Evolutionary conservation across 1,140 invertebrate species (phyloP).

Genomic region (Patella vulgata): DNA sequence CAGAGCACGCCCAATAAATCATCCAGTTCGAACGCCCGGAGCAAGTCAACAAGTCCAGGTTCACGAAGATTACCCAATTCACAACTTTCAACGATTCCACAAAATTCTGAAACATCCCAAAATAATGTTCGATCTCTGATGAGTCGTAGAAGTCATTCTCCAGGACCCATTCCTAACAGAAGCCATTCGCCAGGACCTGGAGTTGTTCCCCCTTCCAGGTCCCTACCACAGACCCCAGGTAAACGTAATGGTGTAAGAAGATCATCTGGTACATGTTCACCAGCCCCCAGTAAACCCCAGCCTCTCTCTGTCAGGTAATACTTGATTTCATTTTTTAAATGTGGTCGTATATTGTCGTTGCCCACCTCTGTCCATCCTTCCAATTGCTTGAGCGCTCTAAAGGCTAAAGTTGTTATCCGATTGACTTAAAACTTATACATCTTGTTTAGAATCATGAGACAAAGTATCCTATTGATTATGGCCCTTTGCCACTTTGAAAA

Average conservation of each 20-base stretch:
- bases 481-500: too few species aligned
- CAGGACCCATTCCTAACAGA: conserved; percentile 9
- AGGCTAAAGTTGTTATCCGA: too few species aligned
- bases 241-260: too few species aligned
- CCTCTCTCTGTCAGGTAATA: not conserved
- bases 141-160: conserved; percentile 6
- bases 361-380: not conserved
- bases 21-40: not conserved
- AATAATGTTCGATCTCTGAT: not conserved
- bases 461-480: too few species aligned
- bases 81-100: not conserved
- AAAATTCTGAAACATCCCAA: not conserved
- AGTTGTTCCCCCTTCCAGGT: conserved; percentile 9
- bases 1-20: not conserved
- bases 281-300: not conserved
- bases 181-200: conserved; percentile 23
- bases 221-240: too few species aligned
- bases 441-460: too few species aligned
- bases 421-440: too few species aligned
- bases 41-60: conserved; percentile 8
- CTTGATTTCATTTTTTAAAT: not conserved
- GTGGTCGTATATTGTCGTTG: too few species aligned
- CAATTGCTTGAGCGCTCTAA: too few species aligned
- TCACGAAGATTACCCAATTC: conserved; percentile 1
- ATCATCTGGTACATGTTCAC: too few species aligned